phyloP scores from a whole-genome alignment of 1,140 invertebrate genomes.

The Drosophila littoralis region DNA sequence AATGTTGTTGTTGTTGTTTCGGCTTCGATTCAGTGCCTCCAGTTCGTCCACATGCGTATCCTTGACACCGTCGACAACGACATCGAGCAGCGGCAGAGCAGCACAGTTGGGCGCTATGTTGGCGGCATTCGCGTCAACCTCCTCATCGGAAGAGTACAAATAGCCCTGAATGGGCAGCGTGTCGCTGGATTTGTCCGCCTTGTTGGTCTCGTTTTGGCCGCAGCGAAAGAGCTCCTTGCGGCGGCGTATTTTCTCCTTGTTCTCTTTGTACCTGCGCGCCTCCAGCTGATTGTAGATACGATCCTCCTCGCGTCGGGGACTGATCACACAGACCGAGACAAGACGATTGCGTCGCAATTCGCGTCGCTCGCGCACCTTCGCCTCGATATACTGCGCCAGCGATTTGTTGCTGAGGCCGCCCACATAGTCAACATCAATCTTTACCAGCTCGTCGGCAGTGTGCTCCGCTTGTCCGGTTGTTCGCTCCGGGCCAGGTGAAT shows the following conservation, averaged over 20 bases:
- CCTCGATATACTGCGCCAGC: constrained; percentile 53
- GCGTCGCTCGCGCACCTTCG: constrained; percentile 57
- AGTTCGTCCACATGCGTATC: constrained; percentile 75
- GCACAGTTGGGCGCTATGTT: background rate
- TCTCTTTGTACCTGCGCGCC: constrained; percentile 89
- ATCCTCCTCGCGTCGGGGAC: constrained; percentile 91
- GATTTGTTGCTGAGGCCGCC: constrained; percentile 42
- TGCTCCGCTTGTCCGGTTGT: constrained; percentile 33
- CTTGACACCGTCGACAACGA: constrained; percentile 78
- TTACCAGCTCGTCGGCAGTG: constrained; percentile 31
- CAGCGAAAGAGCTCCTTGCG: constrained; percentile 87
- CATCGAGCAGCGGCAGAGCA: constrained; percentile 44
- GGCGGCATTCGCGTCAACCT: constrained; percentile 23
- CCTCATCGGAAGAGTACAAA: constrained; percentile 77
- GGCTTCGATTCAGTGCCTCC: constrained; percentile 45
- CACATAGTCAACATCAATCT: constrained; percentile 42
- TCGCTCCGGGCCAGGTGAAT: constrained; percentile 35
- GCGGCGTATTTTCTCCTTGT: constrained; percentile 90
- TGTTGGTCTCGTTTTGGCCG: constrained; percentile 30
- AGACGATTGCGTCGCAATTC: constrained; percentile 79
- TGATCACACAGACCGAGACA: constrained; percentile 89
- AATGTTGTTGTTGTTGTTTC: constrained; percentile 14
- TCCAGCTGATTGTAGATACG: constrained; percentile 88
- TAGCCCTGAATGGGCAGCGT: constrained; percentile 68
- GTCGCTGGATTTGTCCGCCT: background rate